Conservation (phyloP, 2,888 invertebrate species). For the Abscondita cerata region DNA sequence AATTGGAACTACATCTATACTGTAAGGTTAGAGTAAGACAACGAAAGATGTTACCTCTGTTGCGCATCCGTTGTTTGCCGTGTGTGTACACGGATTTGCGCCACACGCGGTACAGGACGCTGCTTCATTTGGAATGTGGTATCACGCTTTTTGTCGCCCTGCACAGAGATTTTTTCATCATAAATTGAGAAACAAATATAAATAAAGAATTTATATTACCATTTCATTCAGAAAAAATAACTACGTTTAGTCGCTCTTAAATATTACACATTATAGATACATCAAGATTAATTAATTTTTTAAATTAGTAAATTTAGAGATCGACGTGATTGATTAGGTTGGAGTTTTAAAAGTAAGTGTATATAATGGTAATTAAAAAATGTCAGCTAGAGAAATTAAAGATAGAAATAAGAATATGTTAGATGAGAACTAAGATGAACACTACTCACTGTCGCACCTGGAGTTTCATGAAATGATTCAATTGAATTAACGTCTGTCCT, state of each 20-base stretch:
- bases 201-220: too few relatives aligned
- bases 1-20: neutral
- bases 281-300: too few relatives aligned
- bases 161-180: constrained; percentile 44
- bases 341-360: too few relatives aligned
- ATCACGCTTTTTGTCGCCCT: constrained; percentile 88
- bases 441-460: neutral
- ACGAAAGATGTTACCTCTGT: constrained; percentile 72
- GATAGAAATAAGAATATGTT: too few relatives aligned
- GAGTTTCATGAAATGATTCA: neutral
- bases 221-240: too few relatives aligned
- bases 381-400: too few relatives aligned
- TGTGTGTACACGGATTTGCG: constrained; percentile 84
- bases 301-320: too few relatives aligned
- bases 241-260: too few relatives aligned
- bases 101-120: constrained; percentile 85
- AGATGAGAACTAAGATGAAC: neutral
- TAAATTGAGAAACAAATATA: neutral
- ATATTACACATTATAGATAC: too few relatives aligned
- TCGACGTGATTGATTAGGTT: too few relatives aligned
- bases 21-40: too few relatives aligned
- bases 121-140: constrained; percentile 78
- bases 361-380: too few relatives aligned
- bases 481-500: neutral
- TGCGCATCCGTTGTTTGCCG: constrained; percentile 86